Evolutionary conservation across 2,888 invertebrate species (phyloP).

Genomic region (Zonitis immaculata): DNA sequence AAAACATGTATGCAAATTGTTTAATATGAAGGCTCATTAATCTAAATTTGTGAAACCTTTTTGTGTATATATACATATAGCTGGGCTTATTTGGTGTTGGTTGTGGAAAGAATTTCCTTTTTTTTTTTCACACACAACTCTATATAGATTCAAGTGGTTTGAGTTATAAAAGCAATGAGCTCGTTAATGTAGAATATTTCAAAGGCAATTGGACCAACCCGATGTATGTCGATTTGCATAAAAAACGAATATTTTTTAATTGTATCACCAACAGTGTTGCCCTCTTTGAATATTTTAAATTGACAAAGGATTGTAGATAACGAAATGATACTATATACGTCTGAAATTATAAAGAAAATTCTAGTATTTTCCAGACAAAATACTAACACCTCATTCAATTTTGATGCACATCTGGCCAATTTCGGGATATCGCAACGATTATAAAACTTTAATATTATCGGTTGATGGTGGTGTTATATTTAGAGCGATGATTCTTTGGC

Average conservation of each 20-base stretch:
- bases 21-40: slow-evolving; percentile 16
- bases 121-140: slow-evolving; percentile 11
- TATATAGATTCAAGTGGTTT: slow-evolving; percentile 20
- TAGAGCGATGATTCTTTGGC: not conserved
- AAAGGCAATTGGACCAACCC: slow-evolving; percentile 27
- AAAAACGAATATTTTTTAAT: slow-evolving; percentile 39
- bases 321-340: no score
- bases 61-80: no score
- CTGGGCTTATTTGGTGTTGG: not conserved
- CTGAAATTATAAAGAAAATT: no score
- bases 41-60: slow-evolving; percentile 11
- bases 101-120: slow-evolving; percentile 7
- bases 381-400: no score
- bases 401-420: not conserved
- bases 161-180: slow-evolving; percentile 19
- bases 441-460: not conserved
- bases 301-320: no score
- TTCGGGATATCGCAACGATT: not conserved
- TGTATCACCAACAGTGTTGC: slow-evolving; percentile 30
- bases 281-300: slow-evolving; percentile 15
- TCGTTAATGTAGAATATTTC: slow-evolving; percentile 30
- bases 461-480: not conserved
- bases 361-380: no score
- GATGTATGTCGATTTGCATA: slow-evolving; percentile 33
- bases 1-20: slow-evolving; percentile 13